phyloP scores from a whole-genome alignment of 2,797 vertebrate genomes.

The Hydrolagus colliei region DNA sequence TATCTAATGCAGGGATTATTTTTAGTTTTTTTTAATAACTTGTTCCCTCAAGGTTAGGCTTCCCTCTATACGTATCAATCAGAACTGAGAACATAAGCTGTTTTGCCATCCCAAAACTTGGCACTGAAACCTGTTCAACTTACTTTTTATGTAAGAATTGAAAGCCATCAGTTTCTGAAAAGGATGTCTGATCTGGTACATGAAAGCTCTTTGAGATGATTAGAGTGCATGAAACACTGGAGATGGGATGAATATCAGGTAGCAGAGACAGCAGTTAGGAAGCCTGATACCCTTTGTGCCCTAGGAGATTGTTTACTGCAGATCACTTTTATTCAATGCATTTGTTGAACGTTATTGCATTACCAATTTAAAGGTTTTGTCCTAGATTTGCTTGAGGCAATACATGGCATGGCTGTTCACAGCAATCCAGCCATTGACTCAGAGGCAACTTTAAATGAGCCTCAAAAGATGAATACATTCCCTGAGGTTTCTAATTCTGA shows the following conservation, averaged over 20 bases:
- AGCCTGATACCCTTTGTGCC: neutral
- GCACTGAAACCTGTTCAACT: too few species aligned
- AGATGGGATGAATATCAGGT: neutral
- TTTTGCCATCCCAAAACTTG: too few species aligned
- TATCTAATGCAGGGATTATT: too few species aligned
- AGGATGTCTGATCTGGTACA: neutral
- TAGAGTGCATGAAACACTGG: neutral
- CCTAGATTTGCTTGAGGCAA: slow-evolving; percentile 18
- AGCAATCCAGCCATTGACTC: slow-evolving; percentile 4
- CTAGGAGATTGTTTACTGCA: slow-evolving; percentile 16
- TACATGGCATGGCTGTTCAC: slow-evolving; percentile 5
- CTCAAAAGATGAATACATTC: neutral
- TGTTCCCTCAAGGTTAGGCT: too few species aligned
- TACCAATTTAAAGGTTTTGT: neutral
- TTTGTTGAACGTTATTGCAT: slow-evolving; percentile 23
- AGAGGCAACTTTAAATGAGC: slow-evolving; percentile 5
- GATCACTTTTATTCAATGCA: slow-evolving; percentile 6
- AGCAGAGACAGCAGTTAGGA: neutral
- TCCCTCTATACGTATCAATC: too few species aligned
- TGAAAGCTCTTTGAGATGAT: neutral
- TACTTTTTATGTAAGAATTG: too few species aligned
- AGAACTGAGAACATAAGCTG: too few species aligned
- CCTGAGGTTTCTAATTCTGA: too few species aligned
- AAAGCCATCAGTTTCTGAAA: slow-evolving; percentile 9
- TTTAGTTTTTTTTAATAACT: too few species aligned